Conservation (phyloP, 2,797 vertebrate species). For the Neosilurus mollespiculum region DNA sequence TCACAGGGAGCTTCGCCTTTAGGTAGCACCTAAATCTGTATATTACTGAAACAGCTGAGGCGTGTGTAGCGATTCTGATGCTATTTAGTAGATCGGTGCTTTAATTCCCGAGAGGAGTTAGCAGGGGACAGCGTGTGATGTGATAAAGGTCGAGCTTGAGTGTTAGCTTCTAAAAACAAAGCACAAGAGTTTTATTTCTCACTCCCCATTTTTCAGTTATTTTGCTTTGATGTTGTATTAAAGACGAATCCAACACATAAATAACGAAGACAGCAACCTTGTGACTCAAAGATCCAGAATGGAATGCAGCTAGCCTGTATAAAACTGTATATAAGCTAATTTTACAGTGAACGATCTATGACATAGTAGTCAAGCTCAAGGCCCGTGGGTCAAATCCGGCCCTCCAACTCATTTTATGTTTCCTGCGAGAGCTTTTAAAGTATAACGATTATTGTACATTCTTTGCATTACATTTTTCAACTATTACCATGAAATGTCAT, state of each 20-base stretch:
- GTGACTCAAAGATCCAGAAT: neutral
- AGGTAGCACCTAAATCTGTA: too few species aligned
- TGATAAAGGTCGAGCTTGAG: neutral
- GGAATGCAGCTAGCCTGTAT: neutral
- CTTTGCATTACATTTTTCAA: too few species aligned
- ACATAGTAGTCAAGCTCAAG: too few species aligned
- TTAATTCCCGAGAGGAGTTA: neutral
- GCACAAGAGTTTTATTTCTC: neutral
- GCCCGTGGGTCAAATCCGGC: too few species aligned
- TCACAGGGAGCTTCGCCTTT: too few species aligned
- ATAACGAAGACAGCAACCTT: neutral
- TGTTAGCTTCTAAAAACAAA: neutral
- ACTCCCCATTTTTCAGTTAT: neutral
- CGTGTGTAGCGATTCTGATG: neutral
- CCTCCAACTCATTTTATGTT: too few species aligned
- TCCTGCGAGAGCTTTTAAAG: too few species aligned
- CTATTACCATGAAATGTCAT: too few species aligned
- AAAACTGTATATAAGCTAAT: neutral
- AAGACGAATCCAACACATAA: neutral
- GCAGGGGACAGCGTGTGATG: neutral
- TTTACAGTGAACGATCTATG: too few species aligned
- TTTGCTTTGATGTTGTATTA: too few species aligned
- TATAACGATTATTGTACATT: too few species aligned
- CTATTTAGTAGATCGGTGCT: neutral
- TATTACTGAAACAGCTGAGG: neutral